phyloP scores from a whole-genome alignment of 1,140 invertebrate genomes.

The Pseudoatta argentina region DNA sequence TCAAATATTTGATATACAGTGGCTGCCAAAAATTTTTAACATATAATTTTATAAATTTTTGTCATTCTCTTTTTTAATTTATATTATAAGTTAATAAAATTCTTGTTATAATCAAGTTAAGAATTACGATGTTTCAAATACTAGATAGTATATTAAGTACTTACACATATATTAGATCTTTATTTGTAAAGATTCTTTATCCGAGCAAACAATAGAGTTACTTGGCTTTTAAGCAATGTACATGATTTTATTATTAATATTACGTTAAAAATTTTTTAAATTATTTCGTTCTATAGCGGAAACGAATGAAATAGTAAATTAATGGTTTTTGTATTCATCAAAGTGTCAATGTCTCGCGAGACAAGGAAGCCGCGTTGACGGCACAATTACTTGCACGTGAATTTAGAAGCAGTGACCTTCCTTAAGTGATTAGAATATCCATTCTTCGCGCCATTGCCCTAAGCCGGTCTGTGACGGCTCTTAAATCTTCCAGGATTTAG shows the following conservation, averaged over 20 bases:
- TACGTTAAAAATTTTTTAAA: neutral
- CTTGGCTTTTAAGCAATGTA: too few species aligned
- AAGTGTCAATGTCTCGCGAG: neutral
- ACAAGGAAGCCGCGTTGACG: slow-evolving; percentile 12
- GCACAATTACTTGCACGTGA: slow-evolving; percentile 31
- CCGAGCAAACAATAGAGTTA: too few species aligned
- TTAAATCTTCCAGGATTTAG: slow-evolving; percentile 54
- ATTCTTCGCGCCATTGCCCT: slow-evolving; percentile 57
- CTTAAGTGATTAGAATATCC: slow-evolving; percentile 63
- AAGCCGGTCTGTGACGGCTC: slow-evolving; percentile 52
- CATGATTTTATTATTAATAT: neutral
- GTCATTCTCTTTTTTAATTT: too few species aligned
- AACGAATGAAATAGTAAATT: neutral
- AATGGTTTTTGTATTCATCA: slow-evolving; percentile 10
- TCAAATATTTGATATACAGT: neutral
- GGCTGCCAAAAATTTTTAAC: too few species aligned
- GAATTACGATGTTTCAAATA: too few species aligned
- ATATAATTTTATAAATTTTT: too few species aligned
- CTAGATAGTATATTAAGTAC: too few species aligned
- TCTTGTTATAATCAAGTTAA: too few species aligned
- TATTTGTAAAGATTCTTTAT: too few species aligned
- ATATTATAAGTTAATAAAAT: too few species aligned
- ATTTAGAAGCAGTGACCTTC: slow-evolving; percentile 10
- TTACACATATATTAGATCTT: too few species aligned
- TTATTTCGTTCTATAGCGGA: neutral